Percentiles rank a stretch among this genome's conserved stretches.
Conservation (phyloP, 2,113 vertebrate species). For the Alosa alosa region DNA sequence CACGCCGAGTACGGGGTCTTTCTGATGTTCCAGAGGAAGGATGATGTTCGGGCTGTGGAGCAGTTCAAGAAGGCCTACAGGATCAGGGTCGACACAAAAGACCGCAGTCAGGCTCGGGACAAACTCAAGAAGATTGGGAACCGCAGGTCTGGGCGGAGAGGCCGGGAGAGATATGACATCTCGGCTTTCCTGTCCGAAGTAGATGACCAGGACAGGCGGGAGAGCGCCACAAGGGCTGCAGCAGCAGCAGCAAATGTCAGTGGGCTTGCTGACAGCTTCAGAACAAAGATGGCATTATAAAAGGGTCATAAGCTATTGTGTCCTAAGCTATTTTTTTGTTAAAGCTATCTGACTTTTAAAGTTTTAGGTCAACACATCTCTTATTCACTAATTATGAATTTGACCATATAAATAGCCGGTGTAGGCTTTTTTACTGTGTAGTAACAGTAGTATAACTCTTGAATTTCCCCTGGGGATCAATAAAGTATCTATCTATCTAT, state of each 20-base stretch:
- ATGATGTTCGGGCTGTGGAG: slow-evolving; percentile 23
- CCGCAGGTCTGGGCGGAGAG: neutral
- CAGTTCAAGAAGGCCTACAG: slow-evolving; percentile 42
- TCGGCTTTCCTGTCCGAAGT: neutral
- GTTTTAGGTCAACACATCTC: no score
- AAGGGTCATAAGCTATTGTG: neutral
- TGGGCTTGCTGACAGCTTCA: neutral
- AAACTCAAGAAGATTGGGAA: slow-evolving; percentile 39
- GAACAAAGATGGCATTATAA: neutral
- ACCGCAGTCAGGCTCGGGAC: slow-evolving; percentile 35
- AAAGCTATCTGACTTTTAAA: no score
- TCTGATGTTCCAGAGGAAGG: slow-evolving; percentile 38
- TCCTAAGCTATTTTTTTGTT: no score
- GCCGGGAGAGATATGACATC: no score
- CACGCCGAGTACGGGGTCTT: slow-evolving; percentile 35
- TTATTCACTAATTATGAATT: no score
- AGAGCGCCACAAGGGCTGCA: neutral
- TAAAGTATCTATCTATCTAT: no score
- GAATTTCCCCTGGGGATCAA: no score
- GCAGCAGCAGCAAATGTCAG: neutral
- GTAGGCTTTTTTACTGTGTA: no score
- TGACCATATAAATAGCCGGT: no score
- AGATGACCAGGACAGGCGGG: neutral
- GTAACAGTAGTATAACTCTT: no score
- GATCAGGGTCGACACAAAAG: slow-evolving; percentile 22